These are phyloP conservation scores for Vultur gryphus DNA, from an alignment of 2,797 vertebrate genomes.

Conservation along the genomic window DNA sequence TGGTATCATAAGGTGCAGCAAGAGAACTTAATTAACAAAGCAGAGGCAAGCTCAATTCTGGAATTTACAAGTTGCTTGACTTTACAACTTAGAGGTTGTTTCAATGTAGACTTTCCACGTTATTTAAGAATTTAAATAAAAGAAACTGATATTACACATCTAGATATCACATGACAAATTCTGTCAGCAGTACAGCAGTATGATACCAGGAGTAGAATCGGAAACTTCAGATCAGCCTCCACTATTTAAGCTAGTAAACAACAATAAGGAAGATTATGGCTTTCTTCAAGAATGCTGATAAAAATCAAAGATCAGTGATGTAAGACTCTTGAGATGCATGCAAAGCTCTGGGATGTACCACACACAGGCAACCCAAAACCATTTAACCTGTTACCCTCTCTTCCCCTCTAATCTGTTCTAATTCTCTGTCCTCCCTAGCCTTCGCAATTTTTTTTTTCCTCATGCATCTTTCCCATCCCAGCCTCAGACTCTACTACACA, in stretches of 20 bases:
- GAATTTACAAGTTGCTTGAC: not conserved
- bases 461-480: not conserved
- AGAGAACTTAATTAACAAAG: conserved; percentile 24
- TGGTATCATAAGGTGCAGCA: not conserved
- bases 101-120: not conserved
- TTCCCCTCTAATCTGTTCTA: not conserved
- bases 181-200: not conserved
- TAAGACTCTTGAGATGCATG: not conserved
- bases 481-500: not conserved
- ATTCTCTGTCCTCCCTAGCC: not conserved
- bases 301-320: not conserved
- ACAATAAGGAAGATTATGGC: not conserved
- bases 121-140: not conserved
- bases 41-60: not conserved
- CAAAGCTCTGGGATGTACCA: not conserved
- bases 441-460: not conserved
- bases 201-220: not conserved
- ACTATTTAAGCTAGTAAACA: not conserved
- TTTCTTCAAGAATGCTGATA: not conserved
- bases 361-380: not conserved
- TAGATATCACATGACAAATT: not conserved
- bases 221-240: not conserved
- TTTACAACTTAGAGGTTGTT: not conserved
- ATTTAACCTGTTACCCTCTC: not conserved
- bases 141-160: not conserved